phyloP scores from a whole-genome alignment of 2,113 vertebrate genomes.

The Micronycteris hirsuta region DNA sequence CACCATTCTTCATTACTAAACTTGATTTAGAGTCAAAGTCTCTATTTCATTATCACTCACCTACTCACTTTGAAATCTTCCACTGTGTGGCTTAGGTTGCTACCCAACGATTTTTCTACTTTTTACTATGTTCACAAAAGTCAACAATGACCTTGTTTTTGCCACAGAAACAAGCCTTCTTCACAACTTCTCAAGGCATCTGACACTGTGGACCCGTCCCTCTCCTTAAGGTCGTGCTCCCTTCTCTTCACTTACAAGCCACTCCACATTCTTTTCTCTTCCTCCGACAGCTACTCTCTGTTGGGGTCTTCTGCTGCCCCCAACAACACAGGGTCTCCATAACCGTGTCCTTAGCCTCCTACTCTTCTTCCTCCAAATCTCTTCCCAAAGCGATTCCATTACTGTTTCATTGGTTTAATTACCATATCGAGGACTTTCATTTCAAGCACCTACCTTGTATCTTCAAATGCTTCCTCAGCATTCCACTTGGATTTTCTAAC shows the following conservation, averaged over 20 bases:
- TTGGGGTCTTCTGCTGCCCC: not conserved
- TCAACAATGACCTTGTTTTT: not conserved
- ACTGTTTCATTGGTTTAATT: not conserved
- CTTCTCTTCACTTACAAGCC: not conserved
- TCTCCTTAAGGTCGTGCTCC: accelerated
- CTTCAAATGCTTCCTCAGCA: not conserved
- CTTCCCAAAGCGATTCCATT: not conserved
- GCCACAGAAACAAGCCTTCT: not conserved
- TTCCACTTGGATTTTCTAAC: not conserved
- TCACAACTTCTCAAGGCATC: not conserved
- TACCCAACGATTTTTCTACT: not conserved
- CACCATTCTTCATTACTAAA: not conserved
- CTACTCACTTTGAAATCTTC: not conserved
- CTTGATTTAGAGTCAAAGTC: not conserved
- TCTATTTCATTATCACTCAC: not conserved
- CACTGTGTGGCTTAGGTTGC: not conserved
- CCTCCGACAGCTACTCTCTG: accelerated
- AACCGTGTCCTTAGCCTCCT: not conserved
- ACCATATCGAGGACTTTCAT: not conserved
- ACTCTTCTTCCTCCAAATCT: not conserved
- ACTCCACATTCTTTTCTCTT: not conserved
- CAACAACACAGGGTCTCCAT: not conserved
- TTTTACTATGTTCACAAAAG: not conserved
- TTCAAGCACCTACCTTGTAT: not conserved
- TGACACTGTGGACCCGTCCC: accelerated